Percentiles rank a stretch among this genome's conserved stretches.
These are phyloP conservation scores for Nemapogon koenigi DNA, from an alignment of 2,888 invertebrate species.

Conservation along the genomic window DNA sequence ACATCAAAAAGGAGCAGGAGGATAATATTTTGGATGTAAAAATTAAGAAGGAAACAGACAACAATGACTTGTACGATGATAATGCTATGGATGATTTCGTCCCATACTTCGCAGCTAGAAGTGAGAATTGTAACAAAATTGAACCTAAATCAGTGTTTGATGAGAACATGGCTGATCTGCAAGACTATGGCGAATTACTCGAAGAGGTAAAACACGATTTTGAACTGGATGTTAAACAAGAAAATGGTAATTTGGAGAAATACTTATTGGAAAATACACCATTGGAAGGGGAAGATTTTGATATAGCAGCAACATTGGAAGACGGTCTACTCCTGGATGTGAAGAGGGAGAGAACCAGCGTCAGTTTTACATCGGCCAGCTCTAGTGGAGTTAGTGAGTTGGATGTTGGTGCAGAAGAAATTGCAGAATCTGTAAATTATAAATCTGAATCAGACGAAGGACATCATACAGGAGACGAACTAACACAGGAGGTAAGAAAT, in stretches of 20 bases:
- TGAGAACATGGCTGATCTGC: slow-evolving; percentile 65
- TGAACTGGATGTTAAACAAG: slow-evolving; percentile 48
- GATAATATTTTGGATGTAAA: slow-evolving; percentile 26
- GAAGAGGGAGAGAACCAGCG: slow-evolving; percentile 56
- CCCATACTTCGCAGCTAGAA: slow-evolving; percentile 42
- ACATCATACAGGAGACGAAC: slow-evolving; percentile 51
- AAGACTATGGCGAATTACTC: slow-evolving; percentile 55
- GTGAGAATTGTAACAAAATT: slow-evolving; percentile 37
- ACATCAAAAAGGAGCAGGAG: slow-evolving; percentile 40
- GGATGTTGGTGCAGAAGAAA: slow-evolving; percentile 36
- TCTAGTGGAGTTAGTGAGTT: slow-evolving; percentile 59
- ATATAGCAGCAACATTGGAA: slow-evolving; percentile 47
- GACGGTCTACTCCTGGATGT: slow-evolving; percentile 43
- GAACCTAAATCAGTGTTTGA: slow-evolving; percentile 55
- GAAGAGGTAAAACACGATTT: slow-evolving; percentile 45
- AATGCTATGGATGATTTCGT: slow-evolving; percentile 53
- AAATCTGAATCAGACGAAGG: slow-evolving; percentile 54
- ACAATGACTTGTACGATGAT: slow-evolving; percentile 44
- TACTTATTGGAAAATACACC: slow-evolving; percentile 52
- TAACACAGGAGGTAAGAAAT: slow-evolving; percentile 55
- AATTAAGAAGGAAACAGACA: slow-evolving; percentile 39
- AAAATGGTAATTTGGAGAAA: slow-evolving; percentile 44
- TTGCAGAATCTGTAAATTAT: slow-evolving; percentile 28
- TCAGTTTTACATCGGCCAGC: slow-evolving; percentile 51
- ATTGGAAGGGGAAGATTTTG: slow-evolving; percentile 41